Evolutionary conservation across 2,797 vertebrate genomes (phyloP), one percentile per base, ranked within the genome.

Genomic region (Geotrypetes seraphini): DNA sequence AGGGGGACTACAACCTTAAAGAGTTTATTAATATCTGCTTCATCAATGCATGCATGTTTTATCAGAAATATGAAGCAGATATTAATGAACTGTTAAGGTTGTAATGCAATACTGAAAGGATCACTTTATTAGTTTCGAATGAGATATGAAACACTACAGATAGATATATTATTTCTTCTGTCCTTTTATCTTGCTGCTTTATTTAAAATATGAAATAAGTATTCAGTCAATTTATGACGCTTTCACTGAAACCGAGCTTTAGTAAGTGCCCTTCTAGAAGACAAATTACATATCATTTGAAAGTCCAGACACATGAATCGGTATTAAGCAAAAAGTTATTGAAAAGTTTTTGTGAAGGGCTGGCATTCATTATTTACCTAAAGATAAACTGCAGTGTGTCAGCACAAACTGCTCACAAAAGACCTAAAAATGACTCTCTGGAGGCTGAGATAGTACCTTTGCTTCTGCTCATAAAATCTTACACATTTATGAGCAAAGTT

Each of bases 71-170:
- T n/a, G n/a, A 31, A 25, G 17, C n/a, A 30, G 15, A 7, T 27
- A 20, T 42, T 49, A 53, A 39, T 45, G 41, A 48, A 53, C 26
- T 27, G 5, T 9, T 10, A 23, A 28, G 31, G 14, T 45, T 31
- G 28, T 33, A 39, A 42, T 17, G 37, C 13, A 19, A 36, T 51
- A 20, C 31, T 20, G 42, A n/a, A 12, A 28, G 31, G 22, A 53
- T 23, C 29, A 37, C 25, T 41, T 45, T 44, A 41, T 48, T 29
- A 38, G 19, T 30, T 25, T 35, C 19, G 39, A 35, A 28, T 34
- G 38, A 20, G 31, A 17, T 35, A 28, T 32, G 39, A 44, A 25
- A 23, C n/a, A n/a, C 31, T 37, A 28, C 10, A 21, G 33, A 29
- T 25, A 34, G 18, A 31, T 28, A 26, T 28, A 22, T 29, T 31